Evolutionary conservation across 2,888 invertebrate genomes (phyloP).

Genomic region (Drosophila maculinotata): DNA sequence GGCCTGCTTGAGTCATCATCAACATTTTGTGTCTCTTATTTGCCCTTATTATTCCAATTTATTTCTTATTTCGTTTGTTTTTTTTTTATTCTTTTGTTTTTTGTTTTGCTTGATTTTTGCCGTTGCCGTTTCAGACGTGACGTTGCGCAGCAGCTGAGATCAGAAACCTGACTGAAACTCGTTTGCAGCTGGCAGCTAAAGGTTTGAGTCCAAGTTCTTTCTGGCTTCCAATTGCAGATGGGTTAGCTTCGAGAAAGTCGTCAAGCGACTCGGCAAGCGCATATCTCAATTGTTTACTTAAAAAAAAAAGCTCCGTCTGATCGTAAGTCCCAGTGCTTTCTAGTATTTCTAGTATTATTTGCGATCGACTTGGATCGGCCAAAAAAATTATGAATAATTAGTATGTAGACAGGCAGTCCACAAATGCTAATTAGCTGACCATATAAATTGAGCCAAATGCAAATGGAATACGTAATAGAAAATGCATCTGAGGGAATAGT

Average conservation of each 20-base stretch:
- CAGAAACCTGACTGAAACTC: slow-evolving; percentile 70
- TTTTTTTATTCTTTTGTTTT: neutral
- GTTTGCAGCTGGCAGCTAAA: slow-evolving; percentile 59
- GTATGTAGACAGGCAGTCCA: neutral
- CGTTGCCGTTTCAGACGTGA: neutral
- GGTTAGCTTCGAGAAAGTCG: slow-evolving; percentile 60
- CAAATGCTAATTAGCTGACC: slow-evolving; percentile 1
- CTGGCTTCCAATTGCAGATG: slow-evolving; percentile 25
- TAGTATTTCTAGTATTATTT: too few relatives aligned
- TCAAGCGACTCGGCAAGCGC: slow-evolving; percentile 45
- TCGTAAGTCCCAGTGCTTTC: too few relatives aligned
- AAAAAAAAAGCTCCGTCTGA: neutral
- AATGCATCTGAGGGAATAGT: neutral
- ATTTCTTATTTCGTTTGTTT: neutral
- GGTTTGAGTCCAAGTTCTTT: slow-evolving; percentile 57
- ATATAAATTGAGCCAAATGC: neutral
- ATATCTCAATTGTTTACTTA: neutral
- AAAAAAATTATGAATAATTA: slow-evolving; percentile 3
- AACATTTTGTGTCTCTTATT: neutral
- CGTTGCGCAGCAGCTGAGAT: slow-evolving; percentile 51
- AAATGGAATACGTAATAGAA: slow-evolving; percentile 1
- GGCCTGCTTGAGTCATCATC: slow-evolving; percentile 49
- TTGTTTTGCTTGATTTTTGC: neutral
- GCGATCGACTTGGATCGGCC: too few relatives aligned
- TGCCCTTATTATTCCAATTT: slow-evolving; percentile 3